Base-by-base conservation (phyloP, 1,140 invertebrate species). In the Diuraphis noxia region DNA sequence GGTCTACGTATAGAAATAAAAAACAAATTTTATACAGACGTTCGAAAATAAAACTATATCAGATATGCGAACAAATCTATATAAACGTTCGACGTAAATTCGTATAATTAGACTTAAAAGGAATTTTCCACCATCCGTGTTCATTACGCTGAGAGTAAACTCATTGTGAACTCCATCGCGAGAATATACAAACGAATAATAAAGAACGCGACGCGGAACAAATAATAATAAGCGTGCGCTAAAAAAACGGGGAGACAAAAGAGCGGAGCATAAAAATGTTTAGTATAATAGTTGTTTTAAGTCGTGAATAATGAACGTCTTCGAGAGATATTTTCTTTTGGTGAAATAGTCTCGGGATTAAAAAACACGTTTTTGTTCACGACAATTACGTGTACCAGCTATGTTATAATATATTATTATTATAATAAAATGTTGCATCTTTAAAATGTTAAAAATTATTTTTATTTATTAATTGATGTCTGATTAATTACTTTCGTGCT, bases 251-350 rank as follows among this genome's bases (percentile, higher is more conserved):
- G 21, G 46, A 38, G 49, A 86, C 46, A 86, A 86, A 86, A 86
- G 46, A 86, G 34, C 7, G 13, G 9, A 34, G 85, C 25, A 86
- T 52, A 86, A 86, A 52, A 86, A 36, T 52, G 34, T 86, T 86
- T 86, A 86, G 49, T 86, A 52, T 86, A 86, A 86, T 86, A 52
- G 85, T 52, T 36, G 85, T 86, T 86, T 86, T 52, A 52, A 52
- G 85, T 86, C 43, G 43, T 52, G 85, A 86, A 86, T 86, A 86
- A 86, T 52, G 85, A 86, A 86, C 34, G 36, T 86, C 46, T 86
- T 86, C n/a, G 23, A 52, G 34, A 52, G 10, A 84, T n/a, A n/a
- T n/a, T 84, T 84, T 49, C 43, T 34, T 86, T 34, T 36, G 43
- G n/a, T 49, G n/a, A 43, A 43, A 49, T 49, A 13, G 34, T 86